These are phyloP conservation scores for Poeciliopsis prolifica DNA, from an alignment of 2,113 vertebrate genomes.

Conservation along the genomic window DNA sequence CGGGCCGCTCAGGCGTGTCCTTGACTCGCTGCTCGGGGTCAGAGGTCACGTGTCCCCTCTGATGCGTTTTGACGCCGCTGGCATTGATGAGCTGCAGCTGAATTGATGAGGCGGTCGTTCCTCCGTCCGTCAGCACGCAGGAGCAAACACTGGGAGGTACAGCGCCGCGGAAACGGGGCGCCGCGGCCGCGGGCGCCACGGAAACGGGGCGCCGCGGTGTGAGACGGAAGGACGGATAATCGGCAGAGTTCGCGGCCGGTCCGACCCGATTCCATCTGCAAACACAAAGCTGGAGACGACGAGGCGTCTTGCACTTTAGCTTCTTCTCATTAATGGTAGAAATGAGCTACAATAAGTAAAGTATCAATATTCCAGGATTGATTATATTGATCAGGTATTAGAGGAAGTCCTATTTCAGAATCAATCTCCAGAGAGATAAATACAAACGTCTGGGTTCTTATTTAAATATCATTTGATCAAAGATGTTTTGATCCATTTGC, in stretches of 20 bases:
- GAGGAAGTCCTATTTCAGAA: no score
- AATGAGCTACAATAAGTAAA: no score
- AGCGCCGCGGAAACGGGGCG: constrained; percentile 10
- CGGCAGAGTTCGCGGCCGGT: background rate
- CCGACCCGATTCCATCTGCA: no score
- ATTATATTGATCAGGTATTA: no score
- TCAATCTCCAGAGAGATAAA: no score
- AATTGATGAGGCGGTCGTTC: constrained; percentile 52
- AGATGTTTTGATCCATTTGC: no score
- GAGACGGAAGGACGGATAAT: constrained; percentile 24
- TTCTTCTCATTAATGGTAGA: no score
- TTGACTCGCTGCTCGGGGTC: constrained; percentile 56
- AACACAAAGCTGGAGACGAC: no score
- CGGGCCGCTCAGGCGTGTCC: constrained; percentile 46
- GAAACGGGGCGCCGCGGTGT: background rate
- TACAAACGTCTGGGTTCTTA: no score
- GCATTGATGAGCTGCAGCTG: constrained; percentile 11
- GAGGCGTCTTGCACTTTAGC: no score
- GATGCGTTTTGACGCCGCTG: constrained; percentile 3
- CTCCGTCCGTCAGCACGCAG: constrained; percentile 32
- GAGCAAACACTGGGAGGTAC: constrained; percentile 43
- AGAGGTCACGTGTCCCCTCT: constrained; percentile 43
- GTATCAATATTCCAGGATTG: no score
- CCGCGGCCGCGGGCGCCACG: background rate
- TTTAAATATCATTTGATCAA: no score